Evolutionary conservation across 2,888 invertebrate species (phyloP).

Genomic region (Periphyllus acericola): DNA sequence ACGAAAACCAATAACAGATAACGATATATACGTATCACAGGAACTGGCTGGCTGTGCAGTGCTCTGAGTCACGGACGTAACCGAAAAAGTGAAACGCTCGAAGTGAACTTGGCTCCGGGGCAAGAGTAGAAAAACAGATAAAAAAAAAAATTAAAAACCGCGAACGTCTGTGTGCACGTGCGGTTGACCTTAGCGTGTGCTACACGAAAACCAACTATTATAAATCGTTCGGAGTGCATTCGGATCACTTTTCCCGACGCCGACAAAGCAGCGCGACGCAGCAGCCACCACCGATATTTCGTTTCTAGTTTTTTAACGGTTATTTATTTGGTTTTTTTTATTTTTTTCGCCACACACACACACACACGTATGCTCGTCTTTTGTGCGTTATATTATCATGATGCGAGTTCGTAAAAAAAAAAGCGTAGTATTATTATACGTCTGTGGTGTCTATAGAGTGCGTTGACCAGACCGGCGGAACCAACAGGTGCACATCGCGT

Average conservation of each 20-base stretch:
- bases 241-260: slow-evolving; percentile 13
- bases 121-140: slow-evolving; percentile 5
- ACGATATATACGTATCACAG: background rate
- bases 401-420: background rate
- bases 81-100: slow-evolving; percentile 56
- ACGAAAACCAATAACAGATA: slow-evolving; percentile 24
- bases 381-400: background rate
- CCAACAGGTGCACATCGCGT: slow-evolving; percentile 25
- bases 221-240: background rate
- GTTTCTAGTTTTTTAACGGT: background rate
- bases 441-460: background rate
- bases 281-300: background rate
- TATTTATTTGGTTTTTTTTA: background rate
- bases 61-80: slow-evolving; percentile 47
- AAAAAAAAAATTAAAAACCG: slow-evolving; percentile 25
- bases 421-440: background rate
- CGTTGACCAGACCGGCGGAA: slow-evolving; percentile 25
- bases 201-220: background rate
- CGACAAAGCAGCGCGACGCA: background rate
- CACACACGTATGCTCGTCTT: background rate
- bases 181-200: slow-evolving; percentile 48
- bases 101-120: slow-evolving; percentile 44
- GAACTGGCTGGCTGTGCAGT: background rate
- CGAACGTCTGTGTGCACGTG: background rate
- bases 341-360: background rate